phyloP scores from a whole-genome alignment of 1,140 invertebrate genomes.

The Drosophila setifemur region DNA sequence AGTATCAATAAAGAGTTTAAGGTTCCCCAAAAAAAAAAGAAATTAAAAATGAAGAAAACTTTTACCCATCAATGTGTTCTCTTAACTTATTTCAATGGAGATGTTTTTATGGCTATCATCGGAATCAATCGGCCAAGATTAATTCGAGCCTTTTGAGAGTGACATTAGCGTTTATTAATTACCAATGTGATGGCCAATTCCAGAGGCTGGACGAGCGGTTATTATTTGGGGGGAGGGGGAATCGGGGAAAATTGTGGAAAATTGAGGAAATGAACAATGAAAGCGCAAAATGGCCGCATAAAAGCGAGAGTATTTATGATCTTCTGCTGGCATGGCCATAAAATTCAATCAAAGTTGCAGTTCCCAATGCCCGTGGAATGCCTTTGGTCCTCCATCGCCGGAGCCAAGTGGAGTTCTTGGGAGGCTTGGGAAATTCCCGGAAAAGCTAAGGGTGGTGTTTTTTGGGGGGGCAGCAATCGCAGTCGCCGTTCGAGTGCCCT shows the following conservation, averaged over 20 bases:
- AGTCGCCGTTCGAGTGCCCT: conserved; percentile 41
- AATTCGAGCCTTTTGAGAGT: background rate
- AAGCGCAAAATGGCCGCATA: conserved; percentile 28
- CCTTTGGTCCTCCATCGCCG: background rate
- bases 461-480: conserved; percentile 53
- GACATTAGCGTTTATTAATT: conserved; percentile 46
- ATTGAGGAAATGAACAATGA: conserved; percentile 38
- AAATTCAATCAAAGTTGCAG: conserved; percentile 49
- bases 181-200: conserved; percentile 34
- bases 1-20: no score
- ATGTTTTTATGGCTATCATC: background rate
- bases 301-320: conserved; percentile 41
- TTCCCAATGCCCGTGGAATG: conserved; percentile 16
- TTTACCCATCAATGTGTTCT: no score
- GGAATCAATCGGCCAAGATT: background rate
- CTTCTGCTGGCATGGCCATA: conserved; percentile 24
- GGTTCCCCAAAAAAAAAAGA: no score
- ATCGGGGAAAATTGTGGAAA: no score
- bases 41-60: no score
- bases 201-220: background rate
- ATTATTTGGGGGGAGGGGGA: no score
- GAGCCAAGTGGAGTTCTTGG: conserved; percentile 28
- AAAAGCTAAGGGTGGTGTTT: background rate
- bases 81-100: background rate
- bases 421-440: conserved; percentile 28